A percentile compares a stretch with the other conserved stretches of the same genome.
Conservation (phyloP, 2,888 invertebrate species). For the Seira musarum region DNA sequence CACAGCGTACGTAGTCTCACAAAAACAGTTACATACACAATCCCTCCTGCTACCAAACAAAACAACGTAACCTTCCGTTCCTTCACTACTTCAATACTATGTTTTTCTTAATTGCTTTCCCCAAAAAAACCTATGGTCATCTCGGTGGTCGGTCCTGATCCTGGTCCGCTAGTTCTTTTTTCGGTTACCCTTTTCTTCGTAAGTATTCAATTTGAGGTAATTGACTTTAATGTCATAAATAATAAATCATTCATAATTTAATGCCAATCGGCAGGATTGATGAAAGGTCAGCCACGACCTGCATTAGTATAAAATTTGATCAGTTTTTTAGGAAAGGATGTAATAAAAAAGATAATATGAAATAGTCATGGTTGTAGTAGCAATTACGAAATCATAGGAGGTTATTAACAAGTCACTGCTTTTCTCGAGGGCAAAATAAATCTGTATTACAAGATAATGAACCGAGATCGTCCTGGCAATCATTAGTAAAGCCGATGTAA, state of each 20-base stretch:
- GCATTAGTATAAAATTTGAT: neutral
- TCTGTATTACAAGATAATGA: too few relatives aligned
- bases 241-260: conserved; percentile 40
- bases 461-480: neutral
- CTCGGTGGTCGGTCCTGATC: neutral
- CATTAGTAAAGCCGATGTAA: neutral
- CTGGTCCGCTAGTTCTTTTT: too few relatives aligned
- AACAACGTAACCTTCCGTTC: too few relatives aligned
- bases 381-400: neutral
- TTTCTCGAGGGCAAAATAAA: too few relatives aligned
- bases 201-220: neutral
- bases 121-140: neutral
- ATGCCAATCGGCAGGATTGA: neutral
- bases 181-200: too few relatives aligned
- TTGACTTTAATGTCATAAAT: conserved; percentile 1
- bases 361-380: neutral
- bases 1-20: too few relatives aligned
- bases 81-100: too few relatives aligned
- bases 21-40: too few relatives aligned
- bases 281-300: conserved; percentile 13
- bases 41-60: too few relatives aligned
- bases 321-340: neutral
- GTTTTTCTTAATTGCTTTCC: too few relatives aligned
- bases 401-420: neutral
- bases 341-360: neutral